These are phyloP conservation scores for Cavia aperea DNA, from an alignment of 2,113 vertebrate species.

Conservation along the genomic window DNA sequence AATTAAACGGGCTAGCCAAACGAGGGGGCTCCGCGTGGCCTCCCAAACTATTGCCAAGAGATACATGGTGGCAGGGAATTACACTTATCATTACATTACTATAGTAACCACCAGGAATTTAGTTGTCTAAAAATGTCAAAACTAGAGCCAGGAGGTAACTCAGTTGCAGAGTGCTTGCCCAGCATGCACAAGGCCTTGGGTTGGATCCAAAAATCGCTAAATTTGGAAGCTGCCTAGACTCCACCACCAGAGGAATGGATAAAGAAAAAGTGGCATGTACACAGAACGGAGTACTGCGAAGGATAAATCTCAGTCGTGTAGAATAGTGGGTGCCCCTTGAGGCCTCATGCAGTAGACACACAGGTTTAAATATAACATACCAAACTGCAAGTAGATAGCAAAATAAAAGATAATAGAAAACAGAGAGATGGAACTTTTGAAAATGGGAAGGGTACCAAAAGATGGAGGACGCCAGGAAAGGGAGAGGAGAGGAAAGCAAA, in stretches of 20 bases:
- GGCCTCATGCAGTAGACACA: too few relatives aligned
- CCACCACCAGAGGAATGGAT: too few relatives aligned
- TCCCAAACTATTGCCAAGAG: neutral
- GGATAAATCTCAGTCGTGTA: neutral
- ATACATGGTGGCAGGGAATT: neutral
- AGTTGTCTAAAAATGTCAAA: neutral
- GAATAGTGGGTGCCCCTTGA: too few relatives aligned
- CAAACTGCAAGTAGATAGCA: neutral
- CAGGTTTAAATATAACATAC: too few relatives aligned
- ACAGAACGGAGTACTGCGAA: neutral
- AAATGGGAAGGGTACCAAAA: neutral
- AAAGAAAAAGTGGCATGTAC: too few relatives aligned
- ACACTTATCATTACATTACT: neutral
- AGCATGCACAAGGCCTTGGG: neutral
- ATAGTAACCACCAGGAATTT: neutral
- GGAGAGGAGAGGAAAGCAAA: neutral
- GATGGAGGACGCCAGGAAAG: too few relatives aligned
- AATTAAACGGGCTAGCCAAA: neutral
- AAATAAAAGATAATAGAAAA: neutral
- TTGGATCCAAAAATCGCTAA: too few relatives aligned
- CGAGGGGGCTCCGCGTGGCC: too few relatives aligned
- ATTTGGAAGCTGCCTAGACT: too few relatives aligned
- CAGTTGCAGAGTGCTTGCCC: neutral
- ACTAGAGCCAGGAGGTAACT: neutral
- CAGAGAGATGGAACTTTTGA: too few relatives aligned